A percentile compares a stretch with the other conserved stretches of the same genome.
Evolutionary conservation across 2,888 invertebrate species (phyloP).

Genomic region (Diarsia brunnea): DNA sequence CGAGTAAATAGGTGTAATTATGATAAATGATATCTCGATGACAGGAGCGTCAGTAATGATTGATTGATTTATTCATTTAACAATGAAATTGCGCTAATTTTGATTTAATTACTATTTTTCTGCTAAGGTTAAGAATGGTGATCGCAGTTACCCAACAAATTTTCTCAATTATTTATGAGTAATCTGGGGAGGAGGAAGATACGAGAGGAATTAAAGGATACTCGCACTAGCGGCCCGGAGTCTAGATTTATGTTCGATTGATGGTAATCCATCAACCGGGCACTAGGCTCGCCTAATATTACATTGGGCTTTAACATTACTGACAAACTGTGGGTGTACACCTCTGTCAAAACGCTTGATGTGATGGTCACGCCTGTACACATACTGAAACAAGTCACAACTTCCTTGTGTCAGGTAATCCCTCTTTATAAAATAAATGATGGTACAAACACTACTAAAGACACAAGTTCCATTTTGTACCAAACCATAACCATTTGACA

Average conservation of each 20-base stretch:
- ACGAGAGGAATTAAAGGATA: neutral
- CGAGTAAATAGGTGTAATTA: conserved; percentile 40
- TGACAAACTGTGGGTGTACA: neutral
- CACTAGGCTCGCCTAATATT: neutral
- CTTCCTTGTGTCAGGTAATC: neutral
- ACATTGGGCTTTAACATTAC: neutral
- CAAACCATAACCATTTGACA: too few relatives aligned
- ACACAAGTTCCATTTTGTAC: too few relatives aligned
- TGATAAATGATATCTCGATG: conserved; percentile 15
- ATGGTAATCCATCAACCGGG: neutral
- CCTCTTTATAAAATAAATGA: neutral
- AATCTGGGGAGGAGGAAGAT: too few relatives aligned
- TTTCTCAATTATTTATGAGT: neutral
- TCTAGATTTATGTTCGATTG: neutral
- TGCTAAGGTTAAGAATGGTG: neutral
- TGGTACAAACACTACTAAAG: too few relatives aligned
- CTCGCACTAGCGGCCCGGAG: neutral
- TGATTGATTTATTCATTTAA: conserved; percentile 3
- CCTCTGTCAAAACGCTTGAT: neutral
- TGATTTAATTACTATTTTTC: neutral
- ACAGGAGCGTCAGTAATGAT: conserved; percentile 11
- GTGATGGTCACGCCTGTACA: neutral
- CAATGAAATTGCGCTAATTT: neutral
- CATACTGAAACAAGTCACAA: neutral
- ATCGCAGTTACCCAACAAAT: neutral